These are phyloP conservation scores for Tiliacea citrago DNA, from an alignment of 2,888 invertebrate species.

Conservation along the genomic window DNA sequence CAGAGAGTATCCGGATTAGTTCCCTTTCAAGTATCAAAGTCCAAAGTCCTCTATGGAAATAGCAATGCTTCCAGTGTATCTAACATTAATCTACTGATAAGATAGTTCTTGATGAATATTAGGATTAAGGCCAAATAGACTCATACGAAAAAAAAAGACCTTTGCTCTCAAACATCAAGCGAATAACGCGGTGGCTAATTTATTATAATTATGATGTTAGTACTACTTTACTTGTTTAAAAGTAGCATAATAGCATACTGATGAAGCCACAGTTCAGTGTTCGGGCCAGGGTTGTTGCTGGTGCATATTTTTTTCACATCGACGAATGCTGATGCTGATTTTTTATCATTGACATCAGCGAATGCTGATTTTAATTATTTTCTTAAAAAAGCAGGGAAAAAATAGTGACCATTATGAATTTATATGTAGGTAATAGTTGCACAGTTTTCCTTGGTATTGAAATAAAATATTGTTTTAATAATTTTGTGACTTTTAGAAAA, in stretches of 20 bases:
- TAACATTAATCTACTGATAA: constrained; percentile 5
- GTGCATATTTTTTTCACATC: no score
- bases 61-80: not conserved
- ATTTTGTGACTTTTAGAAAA: no score
- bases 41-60: not conserved
- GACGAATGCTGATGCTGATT: no score
- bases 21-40: constrained; percentile 3
- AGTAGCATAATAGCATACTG: not conserved
- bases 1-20: not conserved
- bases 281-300: no score
- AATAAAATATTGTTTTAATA: no score
- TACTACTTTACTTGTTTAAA: not conserved
- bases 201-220: not conserved
- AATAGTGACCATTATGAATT: no score
- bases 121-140: not conserved
- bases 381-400: no score
- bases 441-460: no score
- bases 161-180: not conserved
- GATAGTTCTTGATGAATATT: not conserved
- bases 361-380: no score
- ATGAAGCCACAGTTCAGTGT: not conserved
- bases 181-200: not conserved
- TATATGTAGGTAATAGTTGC: no score
- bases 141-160: not conserved
- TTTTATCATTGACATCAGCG: no score